Evolutionary conservation across 37 sponge, comb jelly and placozoan genomes (phyloP).

Genomic region (Axinella damicornis): DNA sequence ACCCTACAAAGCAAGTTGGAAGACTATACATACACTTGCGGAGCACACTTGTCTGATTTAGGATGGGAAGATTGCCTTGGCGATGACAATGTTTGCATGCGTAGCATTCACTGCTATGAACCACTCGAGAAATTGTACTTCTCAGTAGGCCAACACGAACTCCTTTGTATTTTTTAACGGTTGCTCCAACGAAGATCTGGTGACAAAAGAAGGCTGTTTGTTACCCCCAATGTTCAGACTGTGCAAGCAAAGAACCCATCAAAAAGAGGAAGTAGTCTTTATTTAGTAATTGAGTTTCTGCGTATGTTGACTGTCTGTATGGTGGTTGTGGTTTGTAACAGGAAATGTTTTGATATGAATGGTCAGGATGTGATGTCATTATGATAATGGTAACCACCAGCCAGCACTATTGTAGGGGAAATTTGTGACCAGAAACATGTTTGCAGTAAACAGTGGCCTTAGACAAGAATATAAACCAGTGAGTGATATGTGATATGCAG

Average conservation of each 20-base stretch:
- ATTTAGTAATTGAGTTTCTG: too few species aligned
- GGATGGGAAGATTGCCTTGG: not conserved
- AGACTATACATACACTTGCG: constrained; percentile 19
- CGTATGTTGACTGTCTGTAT: too few species aligned
- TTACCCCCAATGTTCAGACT: constrained; percentile 22
- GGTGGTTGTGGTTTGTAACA: too few species aligned
- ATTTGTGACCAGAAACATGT: too few species aligned
- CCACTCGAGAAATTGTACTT: constrained; percentile 39
- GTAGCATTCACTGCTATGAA: constrained; percentile 21
- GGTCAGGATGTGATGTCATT: too few species aligned
- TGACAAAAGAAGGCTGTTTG: constrained; percentile 12
- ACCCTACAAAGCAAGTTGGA: constrained; percentile 32
- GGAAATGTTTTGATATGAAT: too few species aligned
- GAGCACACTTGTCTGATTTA: constrained; percentile 19
- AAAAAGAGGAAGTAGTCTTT: constrained; percentile 6
- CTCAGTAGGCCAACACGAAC: not conserved
- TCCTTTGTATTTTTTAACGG: constrained; percentile 15
- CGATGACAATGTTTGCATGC: not conserved
- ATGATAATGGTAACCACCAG: too few species aligned
- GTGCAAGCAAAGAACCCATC: not conserved
- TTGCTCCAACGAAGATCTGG: not conserved
- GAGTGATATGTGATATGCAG: too few species aligned
- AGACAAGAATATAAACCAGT: too few species aligned
- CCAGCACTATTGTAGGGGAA: too few species aligned
- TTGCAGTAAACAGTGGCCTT: too few species aligned